These are phyloP conservation scores for Noturus placidus DNA, from an alignment of 2,113 vertebrate species.

Conservation along the genomic window DNA sequence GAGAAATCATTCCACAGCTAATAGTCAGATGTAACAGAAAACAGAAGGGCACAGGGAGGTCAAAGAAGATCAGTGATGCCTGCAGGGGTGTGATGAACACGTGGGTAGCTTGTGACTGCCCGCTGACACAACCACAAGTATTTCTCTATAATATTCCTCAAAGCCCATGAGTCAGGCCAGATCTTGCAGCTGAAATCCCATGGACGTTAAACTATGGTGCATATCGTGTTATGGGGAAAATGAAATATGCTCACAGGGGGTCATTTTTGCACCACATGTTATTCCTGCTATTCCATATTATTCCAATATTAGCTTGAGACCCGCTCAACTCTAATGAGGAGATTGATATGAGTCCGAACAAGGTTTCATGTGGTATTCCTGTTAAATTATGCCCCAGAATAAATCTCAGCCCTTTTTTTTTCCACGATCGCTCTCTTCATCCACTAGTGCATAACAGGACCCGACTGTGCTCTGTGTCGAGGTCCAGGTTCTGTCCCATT, in stretches of 20 bases:
- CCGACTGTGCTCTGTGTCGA: slow-evolving; percentile 11
- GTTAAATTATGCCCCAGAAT: background rate
- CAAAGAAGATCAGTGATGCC: slow-evolving; percentile 21
- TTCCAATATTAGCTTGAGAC: background rate
- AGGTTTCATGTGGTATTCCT: background rate
- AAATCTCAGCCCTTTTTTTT: slow-evolving; percentile 10
- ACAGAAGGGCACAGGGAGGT: slow-evolving; percentile 43
- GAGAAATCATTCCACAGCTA: slow-evolving; percentile 23
- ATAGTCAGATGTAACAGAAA: slow-evolving; percentile 29
- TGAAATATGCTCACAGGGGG: background rate
- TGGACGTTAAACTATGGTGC: background rate
- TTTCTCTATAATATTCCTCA: slow-evolving; percentile 33
- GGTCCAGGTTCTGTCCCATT: background rate
- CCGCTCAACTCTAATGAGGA: background rate
- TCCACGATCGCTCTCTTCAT: background rate
- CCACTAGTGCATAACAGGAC: background rate
- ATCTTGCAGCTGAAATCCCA: slow-evolving; percentile 22
- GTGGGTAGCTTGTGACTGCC: slow-evolving; percentile 51
- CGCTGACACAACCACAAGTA: slow-evolving; percentile 36
- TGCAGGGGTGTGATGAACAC: slow-evolving; percentile 35
- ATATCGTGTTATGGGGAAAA: slow-evolving; percentile 36
- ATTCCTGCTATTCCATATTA: no score
- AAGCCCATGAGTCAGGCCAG: background rate
- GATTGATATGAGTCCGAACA: background rate
- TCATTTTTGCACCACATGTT: background rate